Base-by-base conservation (phyloP, 2,113 vertebrate species). In the Gulo gulo region DNA sequence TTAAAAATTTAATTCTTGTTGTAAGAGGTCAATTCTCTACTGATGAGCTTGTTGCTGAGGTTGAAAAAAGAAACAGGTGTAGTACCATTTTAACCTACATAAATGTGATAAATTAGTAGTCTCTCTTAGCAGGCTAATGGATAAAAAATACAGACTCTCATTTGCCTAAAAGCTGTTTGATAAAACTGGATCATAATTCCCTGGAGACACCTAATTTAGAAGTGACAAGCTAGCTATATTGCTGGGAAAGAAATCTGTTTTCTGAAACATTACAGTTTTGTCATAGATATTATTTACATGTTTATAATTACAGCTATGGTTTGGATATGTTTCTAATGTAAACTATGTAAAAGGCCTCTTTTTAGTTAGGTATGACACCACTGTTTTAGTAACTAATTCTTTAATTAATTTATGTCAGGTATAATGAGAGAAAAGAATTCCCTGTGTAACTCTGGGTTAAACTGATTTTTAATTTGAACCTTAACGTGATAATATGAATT, bases 21-120 rank as follows among this genome's bases (percentile, higher is more conserved):
- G 99, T 99, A 96, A 99, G 99, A 98, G 99, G 99, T 74, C 99
- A 99, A 96, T 99, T 99, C 98, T 99, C 99, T 4, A 99, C 99
- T 39, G 99, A 99, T 98, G 99, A 99, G 47, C 99, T 99, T 97
- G 99, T 99, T 69, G 99, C 99, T 95, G 99, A 99, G 97, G 99
- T 99, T 95, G 99, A 99, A 97, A 99, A 99, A 98, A 99, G 99
- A 96, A 99, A 99, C 99, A 99, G 99, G 99, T 99, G 97, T 65
- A 79, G 89, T 94, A 91, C 16, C 31, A 4, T 71, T 91, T 93
- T 93, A 57, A 82, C 5, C 31, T 94, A 93, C 12, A 7, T 82
- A 61, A 50, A 34, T 71, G n/a, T 24, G 7, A 93, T 74, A 88
- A 87, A 55, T 93, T 39, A 80, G 5, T 92, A 78, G 15, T 52